Evolutionary conservation across 2,888 invertebrate genomes (phyloP).

Genomic region (Selenia dentaria): DNA sequence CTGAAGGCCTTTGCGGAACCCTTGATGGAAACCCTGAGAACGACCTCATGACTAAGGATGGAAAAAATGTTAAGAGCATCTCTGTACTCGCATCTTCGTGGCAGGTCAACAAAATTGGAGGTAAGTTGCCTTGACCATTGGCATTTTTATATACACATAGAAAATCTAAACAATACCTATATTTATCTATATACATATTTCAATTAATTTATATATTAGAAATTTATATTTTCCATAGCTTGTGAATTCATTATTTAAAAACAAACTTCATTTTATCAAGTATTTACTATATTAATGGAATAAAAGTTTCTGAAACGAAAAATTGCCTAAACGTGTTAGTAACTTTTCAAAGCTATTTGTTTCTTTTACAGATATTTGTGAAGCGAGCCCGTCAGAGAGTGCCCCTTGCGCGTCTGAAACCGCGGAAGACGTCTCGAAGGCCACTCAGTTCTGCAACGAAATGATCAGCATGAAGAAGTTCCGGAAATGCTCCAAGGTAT

Average conservation of each 20-base stretch:
- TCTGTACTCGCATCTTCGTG: constrained; percentile 84
- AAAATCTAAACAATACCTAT: too few species aligned
- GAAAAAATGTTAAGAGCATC: constrained; percentile 72
- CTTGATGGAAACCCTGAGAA: constrained; percentile 89
- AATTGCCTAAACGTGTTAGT: too few species aligned
- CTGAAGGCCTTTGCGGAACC: constrained; percentile 92
- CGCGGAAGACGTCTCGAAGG: constrained; percentile 65
- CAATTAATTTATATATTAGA: too few species aligned
- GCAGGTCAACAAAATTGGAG: constrained; percentile 82
- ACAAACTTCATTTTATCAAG: too few species aligned
- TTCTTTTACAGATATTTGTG: constrained; percentile 85
- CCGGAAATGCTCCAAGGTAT: constrained; percentile 85
- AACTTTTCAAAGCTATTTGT: too few species aligned
- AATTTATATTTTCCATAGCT: too few species aligned
- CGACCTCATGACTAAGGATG: constrained; percentile 87
- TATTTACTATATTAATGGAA: too few species aligned
- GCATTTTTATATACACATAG: neutral
- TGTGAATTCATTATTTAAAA: too few species aligned
- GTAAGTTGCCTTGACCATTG: constrained; percentile 45
- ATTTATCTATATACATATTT: too few species aligned
- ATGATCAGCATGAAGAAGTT: constrained; percentile 87
- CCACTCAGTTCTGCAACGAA: constrained; percentile 85
- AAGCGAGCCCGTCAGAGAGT: constrained; percentile 75
- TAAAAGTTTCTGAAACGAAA: too few species aligned
- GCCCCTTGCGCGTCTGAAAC: constrained; percentile 73